A percentile compares a stretch with the other conserved stretches of the same genome.
Conservation (phyloP, 2,113 vertebrate genomes). For the Cryptotis parvus region DNA sequence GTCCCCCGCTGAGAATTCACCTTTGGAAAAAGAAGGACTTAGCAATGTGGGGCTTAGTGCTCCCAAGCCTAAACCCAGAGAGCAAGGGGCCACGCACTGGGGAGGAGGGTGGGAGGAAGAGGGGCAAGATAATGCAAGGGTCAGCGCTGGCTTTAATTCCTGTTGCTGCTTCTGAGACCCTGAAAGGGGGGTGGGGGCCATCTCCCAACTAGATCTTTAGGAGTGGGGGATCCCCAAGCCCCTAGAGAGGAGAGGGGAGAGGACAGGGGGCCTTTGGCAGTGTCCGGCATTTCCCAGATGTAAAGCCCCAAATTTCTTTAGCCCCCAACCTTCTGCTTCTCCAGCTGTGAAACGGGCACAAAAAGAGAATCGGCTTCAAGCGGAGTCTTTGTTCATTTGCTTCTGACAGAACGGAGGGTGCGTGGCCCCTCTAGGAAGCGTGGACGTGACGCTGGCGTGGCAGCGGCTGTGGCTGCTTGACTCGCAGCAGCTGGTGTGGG, state of each 20-base stretch:
- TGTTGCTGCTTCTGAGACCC: too few relatives aligned
- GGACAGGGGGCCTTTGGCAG: too few relatives aligned
- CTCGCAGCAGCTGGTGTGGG: not conserved
- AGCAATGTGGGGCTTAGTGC: rapidly evolving
- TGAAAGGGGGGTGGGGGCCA: not conserved
- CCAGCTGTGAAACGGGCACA: conserved; percentile 47
- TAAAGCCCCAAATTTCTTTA: not conserved
- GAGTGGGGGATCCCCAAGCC: not conserved
- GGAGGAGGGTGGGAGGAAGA: too few relatives aligned
- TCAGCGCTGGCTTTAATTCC: too few relatives aligned
- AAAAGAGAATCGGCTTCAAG: not conserved
- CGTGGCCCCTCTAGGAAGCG: not conserved
- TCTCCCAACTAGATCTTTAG: not conserved
- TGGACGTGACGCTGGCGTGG: not conserved
- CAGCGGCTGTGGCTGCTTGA: not conserved
- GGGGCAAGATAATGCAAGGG: not conserved
- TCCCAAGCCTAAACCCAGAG: too few relatives aligned
- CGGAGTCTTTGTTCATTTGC: not conserved
- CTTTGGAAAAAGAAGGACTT: too few relatives aligned
- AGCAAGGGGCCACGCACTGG: too few relatives aligned
- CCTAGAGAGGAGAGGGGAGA: not conserved
- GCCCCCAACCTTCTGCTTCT: not conserved
- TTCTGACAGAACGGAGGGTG: not conserved
- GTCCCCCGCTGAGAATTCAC: not conserved
- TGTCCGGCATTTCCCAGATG: too few relatives aligned